Base-by-base conservation (phyloP, 2,797 vertebrate species). In the Eulemur mongoz region DNA sequence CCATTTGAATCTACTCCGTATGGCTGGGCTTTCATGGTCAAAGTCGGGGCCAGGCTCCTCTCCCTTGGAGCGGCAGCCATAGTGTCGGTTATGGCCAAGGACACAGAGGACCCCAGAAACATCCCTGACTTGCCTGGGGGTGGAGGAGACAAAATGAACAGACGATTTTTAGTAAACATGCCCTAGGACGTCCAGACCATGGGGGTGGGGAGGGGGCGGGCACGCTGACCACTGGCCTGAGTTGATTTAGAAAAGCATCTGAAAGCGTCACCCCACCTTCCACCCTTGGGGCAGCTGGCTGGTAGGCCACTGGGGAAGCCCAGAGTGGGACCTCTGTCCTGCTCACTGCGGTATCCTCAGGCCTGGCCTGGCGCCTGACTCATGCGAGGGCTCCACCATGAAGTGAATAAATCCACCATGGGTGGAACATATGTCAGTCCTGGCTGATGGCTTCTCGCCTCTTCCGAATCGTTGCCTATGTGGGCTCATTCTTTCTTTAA, bases 1-100 rank as follows among this genome's bases (percentile, higher is more conserved):
- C 99, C 95, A 99, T 98, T 50, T 98, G 98, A 80, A 98, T 98
- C 89, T 97, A 98, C 96, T 99, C 99, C 1, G 98, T 0, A 99
- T 99, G 17, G 99, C 98, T 0, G 99, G 99, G 94, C 99, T 99
- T 98, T 96, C 27, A 99, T 97, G 15, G 88, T 18, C 91, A 99
- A 99, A 4, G 97, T 97, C 0, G 97, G 98, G 0, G 76, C 76
- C 17, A 99, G 94, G 10, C 98, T 98, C 5, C 98, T 99, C n/a
- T 99, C 98, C 0, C 95, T 98, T 40, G 98, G 98, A 13, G 98
- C 98, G 0, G 97, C 97, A 1, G 98, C 97, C 96, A 98, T 84
- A 0, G 99, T 98, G 20, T 99, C 99, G 97, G 99, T 99, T 90
- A 99, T 98, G 89, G 99, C 99, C 0, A 99, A 99, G 98, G 99